Evolutionary conservation across 2,888 invertebrate genomes (phyloP), one percentile per base, ranked within the genome.

Genomic region (Carterocephalus palaemon): DNA sequence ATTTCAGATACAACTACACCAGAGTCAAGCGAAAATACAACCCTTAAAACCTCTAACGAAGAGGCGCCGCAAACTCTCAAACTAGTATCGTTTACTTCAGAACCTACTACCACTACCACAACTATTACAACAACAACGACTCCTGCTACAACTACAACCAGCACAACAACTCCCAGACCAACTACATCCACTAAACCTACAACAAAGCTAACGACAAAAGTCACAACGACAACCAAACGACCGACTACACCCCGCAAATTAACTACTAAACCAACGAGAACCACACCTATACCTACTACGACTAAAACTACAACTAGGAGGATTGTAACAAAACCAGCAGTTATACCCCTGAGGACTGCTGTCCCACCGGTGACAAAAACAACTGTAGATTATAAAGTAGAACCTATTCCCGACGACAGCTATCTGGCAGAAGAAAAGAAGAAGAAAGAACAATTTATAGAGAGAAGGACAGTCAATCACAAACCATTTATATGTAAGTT

Each of bases 51-150:
- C 13, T 42, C 52, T 6, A 41, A 34, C 3, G 50, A 56, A 3
- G 42, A 42, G 26, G 26, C 48, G 16, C 72, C 73, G 1, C 71
- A 68, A 52, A 74, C 71, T 1, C 64, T 72, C 41, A 74, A 72
- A 52, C 56, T 70, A 13, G 56, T 76, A 28, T 48, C 38, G 4
- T 43, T 52, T 0, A 48, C 50, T 12, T 45, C 53, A 28, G 46
- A 50, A 16, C 37, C 48, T 7, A 41, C 26, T n/a, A 45, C 42
- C 23, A 47, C 52, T 16, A 54, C 53, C 9, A 49, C 49, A 10
- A 46, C 45, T 3, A 24, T 32, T 12, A 46, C 49, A 3, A 52
- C 57, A 2, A 41, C 53, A 19, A 51, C 54, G 7, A 43, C 47
- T 2, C 33, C 23, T 6, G 42, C 50, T 17, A 47, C 48, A 4